These are phyloP conservation scores for Cyanistes caeruleus DNA, from an alignment of 2,113 vertebrate species.

Conservation along the genomic window DNA sequence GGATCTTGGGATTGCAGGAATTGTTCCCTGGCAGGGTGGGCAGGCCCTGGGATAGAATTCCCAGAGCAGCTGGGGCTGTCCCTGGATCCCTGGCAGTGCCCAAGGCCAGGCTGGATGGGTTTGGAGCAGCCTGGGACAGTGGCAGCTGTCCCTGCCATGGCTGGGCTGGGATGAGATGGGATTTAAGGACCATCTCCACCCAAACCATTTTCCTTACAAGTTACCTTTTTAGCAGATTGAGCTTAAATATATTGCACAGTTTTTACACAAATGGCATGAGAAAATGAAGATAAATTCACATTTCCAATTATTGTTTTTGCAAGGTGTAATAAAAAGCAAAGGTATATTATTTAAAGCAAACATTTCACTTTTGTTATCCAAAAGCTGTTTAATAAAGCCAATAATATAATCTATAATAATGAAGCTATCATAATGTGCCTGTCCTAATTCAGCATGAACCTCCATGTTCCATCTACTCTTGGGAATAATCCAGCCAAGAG, in stretches of 20 bases:
- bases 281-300: neutral
- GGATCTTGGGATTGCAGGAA: neutral
- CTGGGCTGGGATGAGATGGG: neutral
- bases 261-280: neutral
- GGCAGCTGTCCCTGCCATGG: neutral
- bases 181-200: neutral
- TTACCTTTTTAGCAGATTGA: neutral
- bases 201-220: neutral
- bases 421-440: neutral
- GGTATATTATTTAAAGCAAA: neutral
- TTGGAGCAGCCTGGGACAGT: neutral
- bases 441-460: neutral
- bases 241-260: neutral
- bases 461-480: neutral
- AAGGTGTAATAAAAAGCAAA: neutral
- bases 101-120: neutral
- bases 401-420: neutral
- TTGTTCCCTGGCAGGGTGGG: neutral
- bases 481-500: neutral
- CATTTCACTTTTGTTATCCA: neutral
- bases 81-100: neutral
- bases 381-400: neutral
- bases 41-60: fast-evolving
- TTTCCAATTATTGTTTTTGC: neutral
- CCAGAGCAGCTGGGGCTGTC: neutral